Conservation (phyloP, 2,113 vertebrate genomes). For the cat (Felis catus) region DNA sequence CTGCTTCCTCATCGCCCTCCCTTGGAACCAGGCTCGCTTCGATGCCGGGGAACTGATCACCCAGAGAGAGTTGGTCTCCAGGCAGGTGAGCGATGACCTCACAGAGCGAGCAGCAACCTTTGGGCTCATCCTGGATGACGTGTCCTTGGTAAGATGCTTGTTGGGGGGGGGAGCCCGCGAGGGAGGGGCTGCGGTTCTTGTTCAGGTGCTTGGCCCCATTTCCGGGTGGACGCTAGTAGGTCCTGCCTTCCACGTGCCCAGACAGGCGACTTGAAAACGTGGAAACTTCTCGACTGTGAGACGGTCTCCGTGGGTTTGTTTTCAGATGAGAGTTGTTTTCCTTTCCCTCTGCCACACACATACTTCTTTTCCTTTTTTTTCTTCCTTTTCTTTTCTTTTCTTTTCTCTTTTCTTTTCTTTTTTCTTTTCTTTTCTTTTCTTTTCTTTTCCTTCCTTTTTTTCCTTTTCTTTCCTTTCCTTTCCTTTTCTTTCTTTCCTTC, state of each 20-base stretch:
- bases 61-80: conserved; percentile 96
- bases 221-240: neutral
- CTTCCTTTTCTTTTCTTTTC: too few relatives aligned
- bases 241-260: neutral
- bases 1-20: neutral
- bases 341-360: neutral
- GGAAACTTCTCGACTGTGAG: neutral
- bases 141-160: conserved; percentile 91
- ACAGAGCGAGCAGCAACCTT: conserved; percentile 96
- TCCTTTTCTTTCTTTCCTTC: too few relatives aligned
- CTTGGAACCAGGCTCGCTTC: conserved; percentile 91
- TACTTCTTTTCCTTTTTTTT: neutral
- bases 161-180: neutral
- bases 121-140: conserved; percentile 96
- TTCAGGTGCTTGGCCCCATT: neutral
- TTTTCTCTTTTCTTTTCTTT: too few relatives aligned
- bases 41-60: conserved; percentile 98
- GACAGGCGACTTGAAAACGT: fast-evolving
- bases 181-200: neutral
- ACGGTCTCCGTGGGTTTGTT: neutral
- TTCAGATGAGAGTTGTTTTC: neutral
- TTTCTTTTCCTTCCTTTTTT: too few relatives aligned
- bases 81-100: conserved; percentile 97
- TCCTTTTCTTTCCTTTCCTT: neutral
- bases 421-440: too few relatives aligned